A percentile compares a stretch with the other conserved stretches of the same genome.
Conservation (phyloP, 1,140 invertebrate genomes). For the Lasaia peninsularis region DNA sequence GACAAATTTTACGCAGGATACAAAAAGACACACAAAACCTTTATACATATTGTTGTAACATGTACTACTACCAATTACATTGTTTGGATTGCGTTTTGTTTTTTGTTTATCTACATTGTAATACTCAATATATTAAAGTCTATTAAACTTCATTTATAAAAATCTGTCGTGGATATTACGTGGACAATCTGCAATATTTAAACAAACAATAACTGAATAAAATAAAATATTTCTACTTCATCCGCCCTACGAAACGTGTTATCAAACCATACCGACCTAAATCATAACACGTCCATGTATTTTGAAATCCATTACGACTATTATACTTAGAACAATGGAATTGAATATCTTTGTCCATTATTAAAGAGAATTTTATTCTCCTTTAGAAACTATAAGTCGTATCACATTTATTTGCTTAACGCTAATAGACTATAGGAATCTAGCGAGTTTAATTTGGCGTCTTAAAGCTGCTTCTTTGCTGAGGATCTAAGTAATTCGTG, state of each 20-base stretch:
- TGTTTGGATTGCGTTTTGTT: too few species aligned
- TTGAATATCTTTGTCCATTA: constrained; percentile 6
- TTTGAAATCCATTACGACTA: constrained; percentile 21
- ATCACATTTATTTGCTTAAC: neutral
- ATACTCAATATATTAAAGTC: too few species aligned
- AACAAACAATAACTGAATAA: neutral
- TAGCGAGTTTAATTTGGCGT: constrained; percentile 11
- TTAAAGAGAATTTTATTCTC: neutral
- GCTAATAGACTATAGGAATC: neutral
- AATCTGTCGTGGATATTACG: too few species aligned
- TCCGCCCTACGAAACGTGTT: constrained; percentile 9
- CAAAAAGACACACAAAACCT: too few species aligned
- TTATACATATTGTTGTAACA: too few species aligned
- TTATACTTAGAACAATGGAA: constrained; percentile 7
- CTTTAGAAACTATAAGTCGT: constrained; percentile 3
- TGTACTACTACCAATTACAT: too few species aligned
- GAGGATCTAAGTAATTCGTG: neutral
- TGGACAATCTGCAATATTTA: neutral
- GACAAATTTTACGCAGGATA: too few species aligned
- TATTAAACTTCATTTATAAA: too few species aligned
- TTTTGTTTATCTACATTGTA: too few species aligned
- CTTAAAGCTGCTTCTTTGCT: neutral
- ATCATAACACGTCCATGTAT: constrained; percentile 19
- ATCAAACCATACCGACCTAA: constrained; percentile 17
- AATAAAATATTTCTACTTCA: constrained; percentile 2